Evolutionary conservation across 2,888 invertebrate genomes (phyloP).

Genomic region (Calliphora vomitoria): DNA sequence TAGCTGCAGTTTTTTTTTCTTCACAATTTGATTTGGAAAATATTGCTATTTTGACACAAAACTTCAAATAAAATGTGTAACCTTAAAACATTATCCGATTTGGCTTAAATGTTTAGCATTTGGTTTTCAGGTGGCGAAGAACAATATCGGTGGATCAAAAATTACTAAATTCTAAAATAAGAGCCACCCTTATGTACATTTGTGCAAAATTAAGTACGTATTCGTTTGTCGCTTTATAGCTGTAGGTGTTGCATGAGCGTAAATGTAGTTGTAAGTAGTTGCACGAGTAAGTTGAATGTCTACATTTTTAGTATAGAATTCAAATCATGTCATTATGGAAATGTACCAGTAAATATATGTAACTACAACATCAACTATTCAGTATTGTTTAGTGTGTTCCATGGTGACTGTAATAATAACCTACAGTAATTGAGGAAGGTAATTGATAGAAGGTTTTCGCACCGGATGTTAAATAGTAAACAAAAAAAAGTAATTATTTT

Average conservation of each 20-base stretch:
- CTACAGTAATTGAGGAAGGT: neutral
- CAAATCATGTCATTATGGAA: conserved; percentile 19
- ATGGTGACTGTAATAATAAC: neutral
- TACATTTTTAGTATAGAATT: conserved; percentile 22
- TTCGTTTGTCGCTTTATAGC: neutral
- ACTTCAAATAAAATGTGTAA: too few relatives aligned
- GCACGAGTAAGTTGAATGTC: neutral
- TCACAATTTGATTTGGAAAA: too few relatives aligned
- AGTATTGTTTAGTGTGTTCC: neutral
- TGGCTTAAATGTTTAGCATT: too few relatives aligned
- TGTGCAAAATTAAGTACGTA: neutral
- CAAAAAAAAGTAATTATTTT: neutral
- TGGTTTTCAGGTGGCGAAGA: too few relatives aligned
- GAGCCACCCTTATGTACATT: neutral
- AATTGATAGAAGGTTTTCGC: neutral
- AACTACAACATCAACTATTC: neutral
- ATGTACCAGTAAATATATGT: neutral
- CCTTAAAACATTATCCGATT: too few relatives aligned
- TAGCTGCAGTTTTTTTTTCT: too few relatives aligned
- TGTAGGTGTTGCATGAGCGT: neutral
- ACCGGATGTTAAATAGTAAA: neutral
- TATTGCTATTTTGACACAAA: too few relatives aligned
- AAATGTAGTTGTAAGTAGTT: conserved; percentile 10
- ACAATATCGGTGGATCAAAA: too few relatives aligned
- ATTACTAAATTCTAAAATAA: too few relatives aligned